Conservation (phyloP, 1,140 invertebrate species). For the Drosophila parvula region DNA sequence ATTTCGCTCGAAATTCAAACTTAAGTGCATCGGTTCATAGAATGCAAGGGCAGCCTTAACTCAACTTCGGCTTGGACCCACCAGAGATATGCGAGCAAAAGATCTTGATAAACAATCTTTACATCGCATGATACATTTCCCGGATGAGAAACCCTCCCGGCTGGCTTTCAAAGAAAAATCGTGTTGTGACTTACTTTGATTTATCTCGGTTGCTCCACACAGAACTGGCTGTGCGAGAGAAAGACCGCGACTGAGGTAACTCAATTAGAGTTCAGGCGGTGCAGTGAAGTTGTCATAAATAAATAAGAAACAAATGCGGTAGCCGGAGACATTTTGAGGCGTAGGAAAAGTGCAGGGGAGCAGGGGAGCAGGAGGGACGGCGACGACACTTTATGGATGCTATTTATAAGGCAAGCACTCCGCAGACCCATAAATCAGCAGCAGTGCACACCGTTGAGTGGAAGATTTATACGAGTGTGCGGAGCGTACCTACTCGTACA, state of each 20-base stretch:
- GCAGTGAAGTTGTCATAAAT: constrained; percentile 35
- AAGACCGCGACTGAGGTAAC: constrained; percentile 7
- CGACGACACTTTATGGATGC: constrained; percentile 37
- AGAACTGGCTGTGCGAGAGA: not conserved
- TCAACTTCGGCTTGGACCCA: not conserved
- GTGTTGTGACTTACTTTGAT: constrained; percentile 26
- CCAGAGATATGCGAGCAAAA: not conserved
- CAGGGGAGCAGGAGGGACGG: not conserved
- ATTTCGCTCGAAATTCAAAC: not conserved
- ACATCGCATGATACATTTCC: constrained; percentile 1
- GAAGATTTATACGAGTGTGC: constrained; percentile 58
- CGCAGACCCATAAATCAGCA: constrained; percentile 29
- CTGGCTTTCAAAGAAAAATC: constrained; percentile 1
- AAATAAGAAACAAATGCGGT: constrained; percentile 10
- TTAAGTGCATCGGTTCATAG: not conserved
- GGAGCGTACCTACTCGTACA: constrained; percentile 33
- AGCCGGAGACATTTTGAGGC: constrained; percentile 29
- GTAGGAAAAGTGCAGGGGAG: not conserved
- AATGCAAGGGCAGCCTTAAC: no score
- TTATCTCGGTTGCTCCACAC: constrained; percentile 6
- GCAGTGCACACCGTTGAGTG: constrained; percentile 21
- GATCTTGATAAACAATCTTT: not conserved
- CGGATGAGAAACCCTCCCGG: constrained; percentile 1
- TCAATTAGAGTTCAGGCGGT: constrained; percentile 39
- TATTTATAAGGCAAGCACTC: constrained; percentile 35